Conservation (phyloP, 2,888 invertebrate species). For the Philhelius pedissequus region DNA sequence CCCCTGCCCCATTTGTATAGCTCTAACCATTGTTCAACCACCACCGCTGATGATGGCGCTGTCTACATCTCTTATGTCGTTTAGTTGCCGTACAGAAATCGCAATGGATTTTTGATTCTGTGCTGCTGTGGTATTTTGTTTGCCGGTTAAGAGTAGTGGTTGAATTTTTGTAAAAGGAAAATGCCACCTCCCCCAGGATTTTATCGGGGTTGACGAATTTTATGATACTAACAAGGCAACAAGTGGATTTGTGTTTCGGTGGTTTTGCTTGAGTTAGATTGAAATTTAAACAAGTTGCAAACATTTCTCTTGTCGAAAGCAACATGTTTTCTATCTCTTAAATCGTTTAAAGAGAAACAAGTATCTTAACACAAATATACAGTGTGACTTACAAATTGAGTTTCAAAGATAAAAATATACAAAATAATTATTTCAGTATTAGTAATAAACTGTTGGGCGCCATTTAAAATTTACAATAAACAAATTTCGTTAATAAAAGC, state of each 20-base stretch:
- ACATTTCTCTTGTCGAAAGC: neutral
- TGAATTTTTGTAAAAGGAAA: neutral
- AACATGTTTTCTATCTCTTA: neutral
- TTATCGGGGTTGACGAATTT: conserved; percentile 3
- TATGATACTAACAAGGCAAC: conserved; percentile 49
- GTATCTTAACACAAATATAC: neutral
- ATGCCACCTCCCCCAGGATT: conserved; percentile 12
- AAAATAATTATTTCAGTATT: neutral
- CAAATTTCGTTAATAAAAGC: too few species aligned
- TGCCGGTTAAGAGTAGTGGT: conserved; percentile 4
- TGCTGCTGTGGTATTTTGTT: neutral
- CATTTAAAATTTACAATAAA: too few species aligned
- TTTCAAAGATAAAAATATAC: neutral
- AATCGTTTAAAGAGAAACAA: neutral
- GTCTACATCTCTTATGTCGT: neutral
- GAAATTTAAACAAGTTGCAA: neutral
- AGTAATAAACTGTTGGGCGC: neutral
- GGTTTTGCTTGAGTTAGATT: neutral
- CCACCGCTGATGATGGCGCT: too few species aligned
- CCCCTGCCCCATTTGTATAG: neutral
- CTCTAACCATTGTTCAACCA: neutral
- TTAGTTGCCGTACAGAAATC: neutral
- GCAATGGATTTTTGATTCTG: neutral
- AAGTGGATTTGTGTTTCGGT: conserved; percentile 27
- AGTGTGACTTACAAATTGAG: neutral